Evolutionary conservation across 2,113 vertebrate species (phyloP).

Genomic region (Mastomys natalensis): DNA sequence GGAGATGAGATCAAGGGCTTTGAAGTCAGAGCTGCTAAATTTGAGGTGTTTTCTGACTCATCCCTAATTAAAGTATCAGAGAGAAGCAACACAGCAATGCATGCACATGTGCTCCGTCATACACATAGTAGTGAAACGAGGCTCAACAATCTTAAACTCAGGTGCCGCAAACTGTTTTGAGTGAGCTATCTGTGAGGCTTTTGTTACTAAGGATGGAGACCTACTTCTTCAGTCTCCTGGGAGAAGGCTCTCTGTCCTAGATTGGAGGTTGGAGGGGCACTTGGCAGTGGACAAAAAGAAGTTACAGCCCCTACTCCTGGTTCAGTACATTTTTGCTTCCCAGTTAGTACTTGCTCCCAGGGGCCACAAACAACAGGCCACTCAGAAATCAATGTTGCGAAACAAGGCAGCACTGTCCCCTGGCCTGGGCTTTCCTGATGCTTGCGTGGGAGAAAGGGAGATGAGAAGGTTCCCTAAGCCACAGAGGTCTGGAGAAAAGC

Average conservation of each 20-base stretch:
- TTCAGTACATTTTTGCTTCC: conserved; percentile 49
- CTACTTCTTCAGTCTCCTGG: conserved; percentile 9
- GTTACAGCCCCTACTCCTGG: background rate
- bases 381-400: conserved; percentile 63
- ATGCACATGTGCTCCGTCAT: background rate
- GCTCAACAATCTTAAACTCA: background rate
- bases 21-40: background rate
- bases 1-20: background rate
- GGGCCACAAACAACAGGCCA: conserved; percentile 74
- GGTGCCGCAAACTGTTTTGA: background rate
- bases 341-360: conserved; percentile 57
- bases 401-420: conserved; percentile 77
- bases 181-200: background rate
- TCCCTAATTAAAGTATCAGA: background rate
- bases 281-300: conserved; percentile 76
- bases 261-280: conserved; percentile 68
- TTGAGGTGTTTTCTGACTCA: background rate
- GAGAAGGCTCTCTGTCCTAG: conserved; percentile 65
- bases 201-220: background rate
- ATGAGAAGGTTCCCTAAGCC: conserved; percentile 36
- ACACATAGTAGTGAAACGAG: background rate
- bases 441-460: conserved; percentile 44
- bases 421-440: conserved; percentile 24
- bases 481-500: conserved; percentile 52
- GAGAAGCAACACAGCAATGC: background rate